phyloP scores from a whole-genome alignment of 2,113 vertebrate genomes.

The Nematolebias whitei region DNA sequence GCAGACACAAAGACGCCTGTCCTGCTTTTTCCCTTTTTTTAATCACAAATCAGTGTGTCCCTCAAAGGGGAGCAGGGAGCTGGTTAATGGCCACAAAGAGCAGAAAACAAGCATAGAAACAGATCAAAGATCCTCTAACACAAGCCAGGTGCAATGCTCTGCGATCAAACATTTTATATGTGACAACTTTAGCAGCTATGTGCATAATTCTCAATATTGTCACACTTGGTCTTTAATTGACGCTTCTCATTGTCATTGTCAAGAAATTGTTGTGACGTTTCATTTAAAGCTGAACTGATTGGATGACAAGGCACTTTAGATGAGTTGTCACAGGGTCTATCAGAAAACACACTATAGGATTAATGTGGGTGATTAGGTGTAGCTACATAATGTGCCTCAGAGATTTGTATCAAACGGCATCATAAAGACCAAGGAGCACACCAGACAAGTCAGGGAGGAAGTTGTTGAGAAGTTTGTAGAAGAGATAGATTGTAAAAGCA shows the following conservation, averaged over 20 bases:
- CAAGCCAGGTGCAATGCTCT: slow-evolving; percentile 69
- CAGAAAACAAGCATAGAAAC: slow-evolving; percentile 52
- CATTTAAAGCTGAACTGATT: slow-evolving; percentile 27
- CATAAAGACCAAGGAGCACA: too few relatives aligned
- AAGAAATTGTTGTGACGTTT: slow-evolving; percentile 15
- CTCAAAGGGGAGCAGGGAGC: slow-evolving; percentile 49
- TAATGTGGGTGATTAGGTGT: slow-evolving; percentile 16
- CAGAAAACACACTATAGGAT: slow-evolving; percentile 18
- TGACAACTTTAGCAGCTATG: slow-evolving; percentile 40
- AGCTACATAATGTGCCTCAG: too few relatives aligned
- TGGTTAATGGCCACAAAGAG: slow-evolving; percentile 69
- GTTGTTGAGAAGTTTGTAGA: too few relatives aligned
- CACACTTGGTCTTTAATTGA: slow-evolving; percentile 43
- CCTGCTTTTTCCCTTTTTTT: slow-evolving; percentile 48
- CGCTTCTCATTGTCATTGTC: slow-evolving; percentile 6
- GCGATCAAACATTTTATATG: slow-evolving; percentile 61
- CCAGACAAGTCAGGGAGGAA: too few relatives aligned
- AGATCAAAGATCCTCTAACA: slow-evolving; percentile 71
- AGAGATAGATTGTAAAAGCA: too few relatives aligned
- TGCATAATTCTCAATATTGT: slow-evolving; percentile 38
- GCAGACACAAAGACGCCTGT: slow-evolving; percentile 44
- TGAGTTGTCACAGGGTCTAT: slow-evolving; percentile 12
- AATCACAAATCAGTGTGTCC: slow-evolving; percentile 63
- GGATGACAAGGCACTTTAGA: slow-evolving; percentile 27
- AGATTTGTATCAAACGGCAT: too few relatives aligned